Percentiles rank a stretch among this genome's conserved stretches.
Evolutionary conservation across 2,888 invertebrate species (phyloP).

Genomic region (Eupeodes luniger): DNA sequence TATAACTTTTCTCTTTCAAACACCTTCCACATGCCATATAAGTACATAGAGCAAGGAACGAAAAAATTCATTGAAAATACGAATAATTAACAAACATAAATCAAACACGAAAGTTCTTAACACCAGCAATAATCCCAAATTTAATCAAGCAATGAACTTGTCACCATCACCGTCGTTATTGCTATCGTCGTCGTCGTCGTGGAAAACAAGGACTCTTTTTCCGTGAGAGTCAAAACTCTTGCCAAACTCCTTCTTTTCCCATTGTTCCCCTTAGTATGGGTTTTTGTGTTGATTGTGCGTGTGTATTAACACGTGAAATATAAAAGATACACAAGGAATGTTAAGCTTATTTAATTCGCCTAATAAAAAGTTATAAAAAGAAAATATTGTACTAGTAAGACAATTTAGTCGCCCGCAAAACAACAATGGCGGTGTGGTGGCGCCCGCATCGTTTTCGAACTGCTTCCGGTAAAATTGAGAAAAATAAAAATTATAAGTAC

Average conservation of each 20-base stretch:
- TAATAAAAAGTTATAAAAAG: slow-evolving; percentile 73
- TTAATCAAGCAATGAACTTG: slow-evolving; percentile 74
- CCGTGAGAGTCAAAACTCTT: not conserved
- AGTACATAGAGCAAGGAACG: not conserved
- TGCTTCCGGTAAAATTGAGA: slow-evolving; percentile 2
- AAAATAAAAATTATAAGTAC: not conserved
- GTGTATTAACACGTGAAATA: slow-evolving; percentile 34
- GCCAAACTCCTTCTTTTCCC: not conserved
- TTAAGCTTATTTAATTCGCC: slow-evolving; percentile 70
- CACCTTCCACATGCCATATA: not conserved
- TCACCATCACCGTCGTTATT: slow-evolving; percentile 17
- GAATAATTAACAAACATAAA: slow-evolving; percentile 72
- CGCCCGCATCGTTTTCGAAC: not conserved
- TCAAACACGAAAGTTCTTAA: slow-evolving; percentile 64
- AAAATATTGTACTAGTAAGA: slow-evolving; percentile 67
- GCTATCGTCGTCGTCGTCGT: not conserved
- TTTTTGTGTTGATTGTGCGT: not conserved
- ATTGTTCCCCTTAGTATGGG: not conserved
- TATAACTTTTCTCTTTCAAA: not conserved
- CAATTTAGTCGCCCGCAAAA: slow-evolving; percentile 57
- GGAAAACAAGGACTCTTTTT: not conserved
- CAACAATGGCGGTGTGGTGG: not conserved
- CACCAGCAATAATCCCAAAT: slow-evolving; percentile 70
- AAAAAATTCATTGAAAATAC: slow-evolving; percentile 42
- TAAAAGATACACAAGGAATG: slow-evolving; percentile 53